Base-by-base conservation (phyloP, 2,888 invertebrate species). In the Trimorus sp. region DNA sequence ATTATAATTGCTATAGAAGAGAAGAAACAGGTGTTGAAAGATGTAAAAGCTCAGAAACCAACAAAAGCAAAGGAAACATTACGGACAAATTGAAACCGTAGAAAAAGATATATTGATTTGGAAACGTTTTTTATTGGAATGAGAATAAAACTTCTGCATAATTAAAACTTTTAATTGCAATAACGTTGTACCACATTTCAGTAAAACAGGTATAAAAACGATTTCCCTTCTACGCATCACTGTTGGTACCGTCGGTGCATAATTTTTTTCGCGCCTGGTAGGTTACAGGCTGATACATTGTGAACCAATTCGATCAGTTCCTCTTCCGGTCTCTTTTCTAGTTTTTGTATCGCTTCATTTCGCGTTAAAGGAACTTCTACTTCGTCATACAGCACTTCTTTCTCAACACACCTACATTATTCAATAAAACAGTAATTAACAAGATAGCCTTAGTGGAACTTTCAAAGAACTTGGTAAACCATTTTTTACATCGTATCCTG, bases 1-100 rank as follows among this genome's bases (percentile, higher is more conserved):
- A 93, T 95, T 54, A 94, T 94, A 92, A 90, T 94, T 15, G 94
- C 94, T 0, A 88, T 95, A 78, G 86, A 93, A 6, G 94, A 95
- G 85, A 89, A 94, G 74, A 87, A 85, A 42, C 84, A 84, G 9
- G 85, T 88, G 15, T 79, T 88, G 12, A 76, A 80, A 51, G 77
- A 84, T 2, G 65, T 85, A 1, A 62, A 60, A 48, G 45, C 4
- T 26, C 26, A 26, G 26, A 4, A 26, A 26, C 26, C 26, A 4
- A 4, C 26, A 1, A 26, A 26, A 26, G 26, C 4, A 26, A 26
- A 26, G 26, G 4, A 26, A 4, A 1, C 4, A 4, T 4, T 26
- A 26, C 26, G 2, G 4, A 26, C 1, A 26, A 26, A 26, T 1
- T 26, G 26, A 26, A 26, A 26, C 4, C 26, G 26, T 26, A 26